Percentiles rank a stretch among this genome's conserved stretches.
Evolutionary conservation across 2,797 vertebrate species (phyloP).

Genomic region (Coluber constrictor): DNA sequence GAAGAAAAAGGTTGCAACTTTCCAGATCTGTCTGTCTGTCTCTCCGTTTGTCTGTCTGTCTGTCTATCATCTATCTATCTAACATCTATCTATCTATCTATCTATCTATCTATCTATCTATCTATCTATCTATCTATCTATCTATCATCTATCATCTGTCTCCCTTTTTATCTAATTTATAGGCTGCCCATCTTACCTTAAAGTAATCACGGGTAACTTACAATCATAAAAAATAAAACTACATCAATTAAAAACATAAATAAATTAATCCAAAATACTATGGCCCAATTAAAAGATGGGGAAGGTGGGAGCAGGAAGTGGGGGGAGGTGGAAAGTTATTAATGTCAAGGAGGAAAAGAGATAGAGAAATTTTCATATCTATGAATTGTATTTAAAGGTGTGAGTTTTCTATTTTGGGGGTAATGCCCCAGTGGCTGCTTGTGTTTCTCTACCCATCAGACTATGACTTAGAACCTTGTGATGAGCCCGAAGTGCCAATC

Average conservation of each 20-base stretch:
- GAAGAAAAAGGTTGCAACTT: not conserved
- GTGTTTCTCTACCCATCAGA: conserved; percentile 68
- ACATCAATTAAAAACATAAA: not conserved
- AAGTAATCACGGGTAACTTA: not conserved
- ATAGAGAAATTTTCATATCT: too few relatives aligned
- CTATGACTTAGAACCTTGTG: conserved; percentile 94
- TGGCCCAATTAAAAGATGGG: not conserved
- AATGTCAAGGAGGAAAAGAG: not conserved
- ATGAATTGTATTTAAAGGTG: not conserved
- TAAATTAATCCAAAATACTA: not conserved
- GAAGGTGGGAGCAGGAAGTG: not conserved
- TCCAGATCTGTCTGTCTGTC: not conserved
- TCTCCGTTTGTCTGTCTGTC: too few relatives aligned
- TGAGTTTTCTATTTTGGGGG: not conserved
- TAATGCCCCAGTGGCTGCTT: rapidly evolving
- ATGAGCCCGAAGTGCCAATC: conserved; percentile 90
- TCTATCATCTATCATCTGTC: too few relatives aligned
- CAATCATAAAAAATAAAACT: not conserved
- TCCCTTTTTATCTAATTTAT: not conserved
- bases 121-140: too few relatives aligned
- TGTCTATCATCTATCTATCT: too few relatives aligned
- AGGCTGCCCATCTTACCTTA: not conserved
- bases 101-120: too few relatives aligned
- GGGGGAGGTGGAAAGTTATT: not conserved
- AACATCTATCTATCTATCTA: too few relatives aligned